A percentile compares a stretch with the other conserved stretches of the same genome.
These are phyloP conservation scores for Nezara viridula DNA, from an alignment of 2,888 invertebrate species.

Conservation along the genomic window DNA sequence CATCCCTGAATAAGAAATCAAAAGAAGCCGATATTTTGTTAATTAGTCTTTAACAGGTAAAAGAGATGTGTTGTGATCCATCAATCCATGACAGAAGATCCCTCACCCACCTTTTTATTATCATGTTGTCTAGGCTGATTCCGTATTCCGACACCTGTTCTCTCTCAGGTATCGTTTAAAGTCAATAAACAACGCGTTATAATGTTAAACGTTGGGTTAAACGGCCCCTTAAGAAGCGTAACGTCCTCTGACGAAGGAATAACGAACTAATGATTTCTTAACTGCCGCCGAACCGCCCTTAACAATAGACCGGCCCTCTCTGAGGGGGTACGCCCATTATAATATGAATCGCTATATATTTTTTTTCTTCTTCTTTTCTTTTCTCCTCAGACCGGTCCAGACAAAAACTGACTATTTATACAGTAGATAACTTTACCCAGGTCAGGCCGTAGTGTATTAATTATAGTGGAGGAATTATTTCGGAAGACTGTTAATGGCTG, in stretches of 20 bases:
- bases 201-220: neutral
- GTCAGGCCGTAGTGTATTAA: neutral
- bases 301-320: neutral
- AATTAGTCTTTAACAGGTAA: too few species aligned
- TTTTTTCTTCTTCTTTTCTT: neutral
- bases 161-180: neutral
- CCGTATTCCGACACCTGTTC: neutral
- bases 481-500: neutral
- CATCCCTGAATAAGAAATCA: too few species aligned
- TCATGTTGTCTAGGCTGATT: neutral
- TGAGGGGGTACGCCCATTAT: neutral
- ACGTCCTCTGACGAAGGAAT: slow-evolving; percentile 29
- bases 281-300: slow-evolving; percentile 25
- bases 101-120: neutral
- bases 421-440: neutral
- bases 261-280: slow-evolving; percentile 54
- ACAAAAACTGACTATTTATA: neutral
- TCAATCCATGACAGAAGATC: neutral
- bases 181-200: neutral
- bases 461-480: neutral
- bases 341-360: neutral
- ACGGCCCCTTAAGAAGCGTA: slow-evolving; percentile 44
- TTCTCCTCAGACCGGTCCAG: neutral
- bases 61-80: neutral
- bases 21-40: too few species aligned